phyloP scores from a whole-genome alignment of 2,888 invertebrate genomes.

The Amphipyra berbera region DNA sequence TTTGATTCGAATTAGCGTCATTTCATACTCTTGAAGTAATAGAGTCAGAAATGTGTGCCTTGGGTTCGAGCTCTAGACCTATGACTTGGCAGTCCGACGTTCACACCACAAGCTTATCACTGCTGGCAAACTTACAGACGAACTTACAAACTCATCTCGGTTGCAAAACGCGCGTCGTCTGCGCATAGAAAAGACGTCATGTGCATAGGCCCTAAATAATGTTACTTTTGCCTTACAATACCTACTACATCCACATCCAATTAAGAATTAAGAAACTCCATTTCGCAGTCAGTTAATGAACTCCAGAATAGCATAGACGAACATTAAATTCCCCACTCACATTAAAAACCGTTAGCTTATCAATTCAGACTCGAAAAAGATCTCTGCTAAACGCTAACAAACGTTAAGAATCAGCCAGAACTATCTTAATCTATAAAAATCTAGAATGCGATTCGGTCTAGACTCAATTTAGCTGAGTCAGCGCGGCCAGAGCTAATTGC shows the following conservation, averaged over 20 bases:
- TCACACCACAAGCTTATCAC: too few relatives aligned
- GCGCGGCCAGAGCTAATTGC: conserved; percentile 53
- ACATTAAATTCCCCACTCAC: conserved; percentile 2
- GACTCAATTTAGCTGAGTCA: conserved; percentile 54
- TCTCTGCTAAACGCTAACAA: conserved; percentile 35
- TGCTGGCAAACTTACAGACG: too few relatives aligned
- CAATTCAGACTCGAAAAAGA: conserved; percentile 37
- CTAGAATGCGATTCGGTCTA: conserved; percentile 57
- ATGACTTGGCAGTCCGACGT: too few relatives aligned
- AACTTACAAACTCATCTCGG: too few relatives aligned
- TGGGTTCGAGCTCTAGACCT: too few relatives aligned
- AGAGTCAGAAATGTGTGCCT: too few relatives aligned
- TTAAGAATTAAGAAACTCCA: neutral
- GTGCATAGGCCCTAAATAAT: too few relatives aligned
- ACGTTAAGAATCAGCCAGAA: conserved; percentile 37
- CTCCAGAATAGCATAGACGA: conserved; percentile 9
- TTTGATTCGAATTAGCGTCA: too few relatives aligned
- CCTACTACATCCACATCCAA: neutral
- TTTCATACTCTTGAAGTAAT: too few relatives aligned
- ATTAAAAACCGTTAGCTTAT: conserved; percentile 29
- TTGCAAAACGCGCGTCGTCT: too few relatives aligned
- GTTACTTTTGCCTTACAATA: too few relatives aligned
- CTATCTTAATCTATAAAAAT: conserved; percentile 54
- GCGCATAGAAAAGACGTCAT: too few relatives aligned
- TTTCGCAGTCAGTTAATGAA: neutral